These are phyloP conservation scores for Hirtodrosophila cameraria DNA, from an alignment of 2,888 invertebrate genomes.

Conservation along the genomic window DNA sequence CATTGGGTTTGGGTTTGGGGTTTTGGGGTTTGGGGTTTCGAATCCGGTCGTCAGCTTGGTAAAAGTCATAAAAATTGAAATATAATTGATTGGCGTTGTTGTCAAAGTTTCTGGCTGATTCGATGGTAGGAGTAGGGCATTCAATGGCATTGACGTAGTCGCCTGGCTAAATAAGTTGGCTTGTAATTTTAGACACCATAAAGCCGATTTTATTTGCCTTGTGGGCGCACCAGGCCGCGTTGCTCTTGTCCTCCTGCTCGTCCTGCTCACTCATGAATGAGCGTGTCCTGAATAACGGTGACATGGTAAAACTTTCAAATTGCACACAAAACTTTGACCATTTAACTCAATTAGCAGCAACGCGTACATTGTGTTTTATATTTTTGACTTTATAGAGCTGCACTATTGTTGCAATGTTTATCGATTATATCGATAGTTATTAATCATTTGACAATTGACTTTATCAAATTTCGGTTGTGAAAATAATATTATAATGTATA, in stretches of 20 bases:
- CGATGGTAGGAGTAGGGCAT: background rate
- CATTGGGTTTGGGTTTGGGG: background rate
- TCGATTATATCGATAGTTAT: too few species aligned
- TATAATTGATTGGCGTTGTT: slow-evolving; percentile 77
- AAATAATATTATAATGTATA: too few species aligned
- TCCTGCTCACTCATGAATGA: slow-evolving; percentile 10
- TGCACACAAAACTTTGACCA: slow-evolving; percentile 46
- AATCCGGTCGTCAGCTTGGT: slow-evolving; percentile 22
- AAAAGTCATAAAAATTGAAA: slow-evolving; percentile 69
- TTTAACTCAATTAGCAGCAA: slow-evolving; percentile 65
- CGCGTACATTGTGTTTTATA: slow-evolving; percentile 37
- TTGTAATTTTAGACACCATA: slow-evolving; percentile 64
- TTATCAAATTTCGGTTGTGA: too few species aligned
- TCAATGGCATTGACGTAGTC: slow-evolving; percentile 60
- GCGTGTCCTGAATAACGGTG: slow-evolving; percentile 20
- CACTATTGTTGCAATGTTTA: too few species aligned
- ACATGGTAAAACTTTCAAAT: slow-evolving; percentile 45
- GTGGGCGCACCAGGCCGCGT: background rate
- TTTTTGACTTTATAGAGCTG: too few species aligned
- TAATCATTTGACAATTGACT: too few species aligned
- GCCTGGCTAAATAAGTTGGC: slow-evolving; percentile 64
- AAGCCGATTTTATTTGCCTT: slow-evolving; percentile 34
- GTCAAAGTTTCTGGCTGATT: slow-evolving; percentile 25
- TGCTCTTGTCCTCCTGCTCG: slow-evolving; percentile 25
- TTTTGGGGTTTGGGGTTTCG: background rate